phyloP scores from a whole-genome alignment of 2,113 vertebrate species.

The Microcebus tavaratra region DNA sequence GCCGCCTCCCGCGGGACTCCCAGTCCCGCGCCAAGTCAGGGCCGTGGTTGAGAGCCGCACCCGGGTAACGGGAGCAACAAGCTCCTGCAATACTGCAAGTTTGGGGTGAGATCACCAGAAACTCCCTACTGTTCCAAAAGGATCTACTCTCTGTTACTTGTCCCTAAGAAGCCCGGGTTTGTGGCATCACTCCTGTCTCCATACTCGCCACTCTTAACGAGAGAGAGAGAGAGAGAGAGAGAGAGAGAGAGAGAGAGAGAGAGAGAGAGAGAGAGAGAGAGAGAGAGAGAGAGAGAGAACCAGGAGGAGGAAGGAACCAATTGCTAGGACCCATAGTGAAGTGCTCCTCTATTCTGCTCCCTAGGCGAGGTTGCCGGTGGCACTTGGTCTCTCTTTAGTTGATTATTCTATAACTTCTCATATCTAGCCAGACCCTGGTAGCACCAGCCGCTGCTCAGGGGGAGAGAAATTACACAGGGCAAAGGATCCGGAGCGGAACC shows the following conservation, averaged over 20 bases:
- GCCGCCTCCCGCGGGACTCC: neutral
- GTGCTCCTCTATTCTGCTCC: neutral
- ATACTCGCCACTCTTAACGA: neutral
- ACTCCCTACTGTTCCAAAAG: neutral
- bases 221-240: too few relatives aligned
- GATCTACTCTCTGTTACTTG: neutral
- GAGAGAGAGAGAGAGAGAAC: too few relatives aligned
- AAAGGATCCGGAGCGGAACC: neutral
- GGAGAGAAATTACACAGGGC: neutral
- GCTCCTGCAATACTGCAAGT: neutral
- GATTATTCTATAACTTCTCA: neutral
- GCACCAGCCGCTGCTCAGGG: neutral
- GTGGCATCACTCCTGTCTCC: neutral
- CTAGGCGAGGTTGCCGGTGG: neutral
- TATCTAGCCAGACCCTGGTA: neutral
- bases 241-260: too few relatives aligned
- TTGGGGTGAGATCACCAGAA: neutral
- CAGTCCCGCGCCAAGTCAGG: neutral
- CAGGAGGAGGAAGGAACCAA: neutral
- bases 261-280: too few relatives aligned
- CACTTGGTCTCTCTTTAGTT: neutral
- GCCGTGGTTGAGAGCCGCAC: neutral
- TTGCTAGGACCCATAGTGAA: neutral
- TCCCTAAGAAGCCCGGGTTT: neutral
- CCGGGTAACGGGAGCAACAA: neutral